Conservation (phyloP, 2,888 invertebrate genomes). For the Pollenia angustigena region DNA sequence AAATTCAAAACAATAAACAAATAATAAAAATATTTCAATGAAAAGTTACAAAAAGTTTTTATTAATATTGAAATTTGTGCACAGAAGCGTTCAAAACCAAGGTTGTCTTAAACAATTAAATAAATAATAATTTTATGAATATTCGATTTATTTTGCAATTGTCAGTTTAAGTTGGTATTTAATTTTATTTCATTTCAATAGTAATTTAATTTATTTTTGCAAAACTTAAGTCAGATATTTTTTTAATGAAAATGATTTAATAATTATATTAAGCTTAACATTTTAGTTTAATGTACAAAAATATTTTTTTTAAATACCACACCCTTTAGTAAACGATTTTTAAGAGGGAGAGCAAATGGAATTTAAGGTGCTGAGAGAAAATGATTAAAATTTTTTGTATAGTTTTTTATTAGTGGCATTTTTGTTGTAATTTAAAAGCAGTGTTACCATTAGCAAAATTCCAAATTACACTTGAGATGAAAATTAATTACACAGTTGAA, state of each 20-base stretch:
- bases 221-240: background rate
- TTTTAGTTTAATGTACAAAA: no score
- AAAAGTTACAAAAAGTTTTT: background rate
- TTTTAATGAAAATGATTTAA: background rate
- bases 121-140: slow-evolving; percentile 13
- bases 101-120: slow-evolving; percentile 16
- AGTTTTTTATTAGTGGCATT: no score
- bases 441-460: no score
- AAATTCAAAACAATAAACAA: background rate
- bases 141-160: slow-evolving; percentile 18
- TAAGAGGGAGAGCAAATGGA: no score
- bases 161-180: background rate
- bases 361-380: no score
- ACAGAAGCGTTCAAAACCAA: slow-evolving; percentile 25
- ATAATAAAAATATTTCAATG: background rate
- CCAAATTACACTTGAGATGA: no score
- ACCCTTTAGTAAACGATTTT: no score
- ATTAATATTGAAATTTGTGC: background rate
- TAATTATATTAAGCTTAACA: no score
- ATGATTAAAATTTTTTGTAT: no score
- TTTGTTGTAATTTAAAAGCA: no score
- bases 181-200: slow-evolving; percentile 13
- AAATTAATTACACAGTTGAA: no score
- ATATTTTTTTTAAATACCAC: no score
- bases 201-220: background rate